These are phyloP conservation scores for Mythimna impura DNA, from an alignment of 2,888 invertebrate species.

Conservation along the genomic window DNA sequence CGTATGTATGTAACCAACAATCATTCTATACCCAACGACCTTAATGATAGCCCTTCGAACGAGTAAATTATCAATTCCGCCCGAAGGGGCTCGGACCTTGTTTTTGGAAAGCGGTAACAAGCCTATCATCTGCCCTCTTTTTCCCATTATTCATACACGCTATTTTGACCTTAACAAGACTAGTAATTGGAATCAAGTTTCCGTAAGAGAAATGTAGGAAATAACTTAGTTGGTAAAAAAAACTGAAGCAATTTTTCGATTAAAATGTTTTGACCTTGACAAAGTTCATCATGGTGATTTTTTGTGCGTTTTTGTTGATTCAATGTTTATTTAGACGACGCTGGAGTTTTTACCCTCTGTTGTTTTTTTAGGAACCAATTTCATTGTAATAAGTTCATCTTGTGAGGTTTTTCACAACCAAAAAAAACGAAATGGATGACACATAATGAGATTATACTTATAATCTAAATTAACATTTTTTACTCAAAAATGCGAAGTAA, in stretches of 20 bases:
- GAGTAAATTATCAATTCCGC: conserved; percentile 90
- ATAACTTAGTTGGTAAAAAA: conserved; percentile 47
- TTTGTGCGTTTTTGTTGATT: conserved; percentile 59
- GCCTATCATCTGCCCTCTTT: conserved; percentile 79
- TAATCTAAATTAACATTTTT: conserved; percentile 9
- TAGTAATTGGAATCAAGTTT: conserved; percentile 64
- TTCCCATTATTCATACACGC: conserved; percentile 67
- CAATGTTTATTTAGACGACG: conserved; percentile 58
- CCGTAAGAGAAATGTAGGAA: conserved; percentile 54
- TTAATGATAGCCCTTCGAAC: conserved; percentile 89
- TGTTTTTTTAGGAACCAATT: conserved; percentile 35
- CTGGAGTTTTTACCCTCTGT: conserved; percentile 28
- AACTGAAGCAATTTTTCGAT: conserved; percentile 64
- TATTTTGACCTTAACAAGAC: conserved; percentile 70
- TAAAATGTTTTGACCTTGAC: conserved; percentile 72
- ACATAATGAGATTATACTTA: neutral
- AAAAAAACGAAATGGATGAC: conserved; percentile 19
- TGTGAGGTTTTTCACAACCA: conserved; percentile 32
- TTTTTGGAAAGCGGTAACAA: conserved; percentile 87
- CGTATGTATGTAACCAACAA: conserved; percentile 85
- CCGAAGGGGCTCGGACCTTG: conserved; percentile 83
- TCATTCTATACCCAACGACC: conserved; percentile 85
- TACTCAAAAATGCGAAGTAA: neutral
- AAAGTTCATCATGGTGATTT: conserved; percentile 62
- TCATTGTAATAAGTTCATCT: conserved; percentile 43